These are phyloP conservation scores for Orycteropus afer DNA, from an alignment of 2,113 vertebrate genomes.

Conservation along the genomic window DNA sequence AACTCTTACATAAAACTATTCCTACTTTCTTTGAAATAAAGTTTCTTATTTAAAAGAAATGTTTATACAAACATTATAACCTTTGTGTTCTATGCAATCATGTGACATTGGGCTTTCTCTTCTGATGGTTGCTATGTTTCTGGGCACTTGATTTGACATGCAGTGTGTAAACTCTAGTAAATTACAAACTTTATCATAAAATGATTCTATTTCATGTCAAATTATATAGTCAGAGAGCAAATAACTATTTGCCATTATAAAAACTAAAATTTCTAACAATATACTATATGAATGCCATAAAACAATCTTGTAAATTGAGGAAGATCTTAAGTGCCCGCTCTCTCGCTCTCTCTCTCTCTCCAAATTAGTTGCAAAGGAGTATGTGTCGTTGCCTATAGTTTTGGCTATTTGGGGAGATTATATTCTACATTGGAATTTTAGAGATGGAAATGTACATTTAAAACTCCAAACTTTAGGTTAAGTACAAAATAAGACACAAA, in stretches of 20 bases:
- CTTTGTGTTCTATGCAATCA: neutral
- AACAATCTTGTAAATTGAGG: neutral
- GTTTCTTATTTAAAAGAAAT: constrained; percentile 14
- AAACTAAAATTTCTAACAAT: constrained; percentile 25
- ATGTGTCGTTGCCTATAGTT: neutral
- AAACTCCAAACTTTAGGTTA: constrained; percentile 34
- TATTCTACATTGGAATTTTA: constrained; percentile 15
- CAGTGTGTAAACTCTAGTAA: constrained; percentile 35
- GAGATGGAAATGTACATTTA: neutral
- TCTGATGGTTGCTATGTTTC: constrained; percentile 35
- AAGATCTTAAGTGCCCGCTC: neutral
- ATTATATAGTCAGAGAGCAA: neutral
- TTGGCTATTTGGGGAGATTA: neutral
- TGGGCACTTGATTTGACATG: constrained; percentile 40
- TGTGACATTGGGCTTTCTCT: constrained; percentile 40
- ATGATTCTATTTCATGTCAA: constrained; percentile 30
- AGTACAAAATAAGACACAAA: constrained; percentile 16
- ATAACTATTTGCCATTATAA: constrained; percentile 38
- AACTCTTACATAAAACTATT: constrained; percentile 11
- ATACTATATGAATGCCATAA: neutral
- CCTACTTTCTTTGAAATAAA: neutral
- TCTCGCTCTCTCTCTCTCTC: neutral
- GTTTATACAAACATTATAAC: neutral
- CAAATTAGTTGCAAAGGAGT: neutral
- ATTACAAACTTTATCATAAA: constrained; percentile 40